Percentiles rank a stretch among this genome's conserved stretches.
Evolutionary conservation across 1,140 invertebrate species (phyloP).

Genomic region (Cecropterus lyciades): DNA sequence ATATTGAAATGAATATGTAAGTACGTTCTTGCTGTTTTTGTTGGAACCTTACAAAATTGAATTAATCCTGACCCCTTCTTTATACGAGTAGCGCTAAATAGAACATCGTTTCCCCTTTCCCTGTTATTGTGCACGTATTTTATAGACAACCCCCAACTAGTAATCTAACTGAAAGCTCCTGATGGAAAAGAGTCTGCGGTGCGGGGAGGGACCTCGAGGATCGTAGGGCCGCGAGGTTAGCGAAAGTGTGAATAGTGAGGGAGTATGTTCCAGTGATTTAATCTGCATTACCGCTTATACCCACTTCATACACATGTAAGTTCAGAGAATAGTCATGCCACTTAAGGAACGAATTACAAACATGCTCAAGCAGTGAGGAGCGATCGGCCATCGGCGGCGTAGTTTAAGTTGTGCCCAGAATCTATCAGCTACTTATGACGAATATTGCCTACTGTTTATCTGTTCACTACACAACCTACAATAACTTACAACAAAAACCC

Average conservation of each 20-base stretch:
- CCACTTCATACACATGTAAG: conserved; percentile 76
- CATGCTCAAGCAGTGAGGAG: conserved; percentile 78
- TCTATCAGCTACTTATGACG: not conserved
- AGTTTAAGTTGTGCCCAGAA: conserved; percentile 73
- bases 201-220: conserved; percentile 69
- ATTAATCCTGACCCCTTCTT: conserved; percentile 17
- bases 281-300: conserved; percentile 75
- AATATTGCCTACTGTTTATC: not conserved
- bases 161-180: conserved; percentile 47
- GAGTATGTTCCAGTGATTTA: conserved; percentile 69
- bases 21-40: not conserved
- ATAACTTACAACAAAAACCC: not conserved
- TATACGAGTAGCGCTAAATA: conserved; percentile 11
- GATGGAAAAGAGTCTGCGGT: conserved; percentile 52
- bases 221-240: conserved; percentile 67
- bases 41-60: conserved; percentile 2
- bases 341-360: conserved; percentile 73
- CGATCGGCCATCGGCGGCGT: conserved; percentile 69
- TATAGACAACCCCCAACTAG: conserved; percentile 34
- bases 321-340: conserved; percentile 76
- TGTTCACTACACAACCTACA: not conserved
- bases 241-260: conserved; percentile 73
- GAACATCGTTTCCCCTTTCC: conserved; percentile 10
- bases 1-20: not conserved
- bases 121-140: conserved; percentile 21